phyloP scores from a whole-genome alignment of 1,140 invertebrate species.

The Bombus sibiricus region DNA sequence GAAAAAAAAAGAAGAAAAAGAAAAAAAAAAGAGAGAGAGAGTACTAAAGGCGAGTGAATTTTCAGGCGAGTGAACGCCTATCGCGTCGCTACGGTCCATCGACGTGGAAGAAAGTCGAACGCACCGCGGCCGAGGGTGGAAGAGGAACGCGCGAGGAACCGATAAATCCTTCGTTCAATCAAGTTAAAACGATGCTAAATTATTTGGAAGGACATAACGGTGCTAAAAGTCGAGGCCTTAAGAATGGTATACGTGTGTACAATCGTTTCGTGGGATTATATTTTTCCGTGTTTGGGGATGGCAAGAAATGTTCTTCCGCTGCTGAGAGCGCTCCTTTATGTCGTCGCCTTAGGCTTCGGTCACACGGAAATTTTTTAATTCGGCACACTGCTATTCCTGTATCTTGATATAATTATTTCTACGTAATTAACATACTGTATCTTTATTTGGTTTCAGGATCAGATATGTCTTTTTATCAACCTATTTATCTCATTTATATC shows the following conservation, averaged over 20 bases:
- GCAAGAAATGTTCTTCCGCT: neutral
- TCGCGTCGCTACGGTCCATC: conserved; percentile 13
- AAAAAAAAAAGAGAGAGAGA: neutral
- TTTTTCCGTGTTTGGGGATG: neutral
- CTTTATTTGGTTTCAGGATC: too few relatives aligned
- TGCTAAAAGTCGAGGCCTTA: conserved; percentile 59
- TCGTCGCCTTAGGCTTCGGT: conserved; percentile 5
- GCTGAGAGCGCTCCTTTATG: conserved; percentile 25
- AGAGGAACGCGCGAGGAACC: conserved; percentile 30
- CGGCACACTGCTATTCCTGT: too few relatives aligned
- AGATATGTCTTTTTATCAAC: too few relatives aligned
- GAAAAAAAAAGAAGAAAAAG: neutral
- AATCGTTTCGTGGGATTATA: conserved; percentile 54
- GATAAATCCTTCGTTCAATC: conserved; percentile 76
- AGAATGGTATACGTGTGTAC: conserved; percentile 44
- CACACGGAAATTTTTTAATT: neutral
- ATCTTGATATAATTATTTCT: too few relatives aligned
- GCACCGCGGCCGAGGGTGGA: neutral
- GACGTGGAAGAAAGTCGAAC: conserved; percentile 42
- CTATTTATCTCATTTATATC: too few relatives aligned
- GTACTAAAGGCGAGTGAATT: neutral
- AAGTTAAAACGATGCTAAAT: conserved; percentile 79
- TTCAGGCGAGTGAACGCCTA: conserved; percentile 6
- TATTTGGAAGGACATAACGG: conserved; percentile 68
- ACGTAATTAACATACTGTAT: too few relatives aligned